Evolutionary conservation across 2,113 vertebrate genomes (phyloP).

Genomic region (Sinosuthora webbiana): DNA sequence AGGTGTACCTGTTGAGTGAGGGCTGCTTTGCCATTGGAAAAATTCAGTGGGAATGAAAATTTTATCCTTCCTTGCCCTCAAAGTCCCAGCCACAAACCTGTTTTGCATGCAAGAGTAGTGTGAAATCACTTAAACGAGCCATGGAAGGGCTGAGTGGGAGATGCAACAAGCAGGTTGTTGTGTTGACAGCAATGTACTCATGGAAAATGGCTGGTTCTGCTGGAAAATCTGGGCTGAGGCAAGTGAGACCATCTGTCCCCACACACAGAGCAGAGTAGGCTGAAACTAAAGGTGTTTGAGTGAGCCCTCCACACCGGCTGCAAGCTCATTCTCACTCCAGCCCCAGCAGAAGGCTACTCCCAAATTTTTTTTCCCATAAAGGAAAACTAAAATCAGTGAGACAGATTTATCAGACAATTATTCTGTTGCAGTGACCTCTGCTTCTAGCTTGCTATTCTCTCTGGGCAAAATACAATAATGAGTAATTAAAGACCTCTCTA

Average conservation of each 20-base stretch:
- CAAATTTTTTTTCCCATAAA: neutral
- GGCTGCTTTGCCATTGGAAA: neutral
- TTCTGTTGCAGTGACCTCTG: accelerated
- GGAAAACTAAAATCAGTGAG: neutral
- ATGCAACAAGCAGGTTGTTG: neutral
- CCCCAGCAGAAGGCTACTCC: neutral
- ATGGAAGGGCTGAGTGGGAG: neutral
- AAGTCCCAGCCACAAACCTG: accelerated
- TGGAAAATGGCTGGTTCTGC: neutral
- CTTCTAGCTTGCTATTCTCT: neutral
- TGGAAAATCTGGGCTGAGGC: neutral
- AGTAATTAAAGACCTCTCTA: neutral
- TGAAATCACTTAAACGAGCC: neutral
- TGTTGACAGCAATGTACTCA: neutral
- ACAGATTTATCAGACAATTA: neutral
- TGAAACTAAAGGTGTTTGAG: neutral
- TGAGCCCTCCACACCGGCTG: accelerated
- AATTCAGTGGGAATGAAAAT: neutral
- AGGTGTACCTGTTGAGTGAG: neutral
- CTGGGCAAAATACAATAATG: neutral
- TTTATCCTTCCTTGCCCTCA: neutral
- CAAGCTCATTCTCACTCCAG: neutral
- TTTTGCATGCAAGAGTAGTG: neutral
- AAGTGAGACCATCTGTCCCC: neutral
- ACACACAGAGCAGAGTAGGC: accelerated